phyloP scores from a whole-genome alignment of 1,140 invertebrate species.

The Goniozus legneri region DNA sequence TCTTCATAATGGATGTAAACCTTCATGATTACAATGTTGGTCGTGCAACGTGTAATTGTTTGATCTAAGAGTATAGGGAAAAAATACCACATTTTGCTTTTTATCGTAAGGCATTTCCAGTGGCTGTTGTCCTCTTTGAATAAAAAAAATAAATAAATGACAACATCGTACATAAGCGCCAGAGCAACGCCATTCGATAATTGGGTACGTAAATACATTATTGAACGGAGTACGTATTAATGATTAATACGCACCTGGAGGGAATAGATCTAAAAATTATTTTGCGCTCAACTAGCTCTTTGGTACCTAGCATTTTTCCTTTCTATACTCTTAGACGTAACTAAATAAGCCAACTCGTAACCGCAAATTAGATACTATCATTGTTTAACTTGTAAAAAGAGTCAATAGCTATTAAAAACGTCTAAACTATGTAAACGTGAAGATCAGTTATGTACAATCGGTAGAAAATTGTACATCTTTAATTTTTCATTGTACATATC shows the following conservation, averaged over 20 bases:
- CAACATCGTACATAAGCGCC: not conserved
- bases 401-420: conserved; percentile 11
- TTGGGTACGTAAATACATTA: conserved; percentile 4
- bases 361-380: not conserved
- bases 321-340: conserved; percentile 20
- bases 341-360: conserved; percentile 6
- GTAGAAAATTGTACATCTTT: conserved; percentile 10
- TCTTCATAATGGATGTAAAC: conserved; percentile 5
- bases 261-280: conserved; percentile 11
- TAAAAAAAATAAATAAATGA: conserved; percentile 1
- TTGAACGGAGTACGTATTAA: conserved; percentile 11
- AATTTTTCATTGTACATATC: conserved; percentile 13
- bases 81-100: conserved; percentile 14
- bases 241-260: conserved; percentile 14
- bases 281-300: conserved; percentile 16
- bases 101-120: conserved; percentile 5
- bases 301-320: conserved; percentile 20
- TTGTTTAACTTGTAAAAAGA: not conserved
- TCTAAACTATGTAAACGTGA: conserved; percentile 10
- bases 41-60: conserved; percentile 4
- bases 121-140: not conserved
- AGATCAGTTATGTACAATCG: conserved; percentile 9
- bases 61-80: conserved; percentile 26
- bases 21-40: conserved; percentile 7
- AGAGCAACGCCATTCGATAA: not conserved